Evolutionary conservation across 2,888 invertebrate genomes (phyloP), one percentile per base, ranked within the genome.

Genomic region (Philaethria dido): DNA sequence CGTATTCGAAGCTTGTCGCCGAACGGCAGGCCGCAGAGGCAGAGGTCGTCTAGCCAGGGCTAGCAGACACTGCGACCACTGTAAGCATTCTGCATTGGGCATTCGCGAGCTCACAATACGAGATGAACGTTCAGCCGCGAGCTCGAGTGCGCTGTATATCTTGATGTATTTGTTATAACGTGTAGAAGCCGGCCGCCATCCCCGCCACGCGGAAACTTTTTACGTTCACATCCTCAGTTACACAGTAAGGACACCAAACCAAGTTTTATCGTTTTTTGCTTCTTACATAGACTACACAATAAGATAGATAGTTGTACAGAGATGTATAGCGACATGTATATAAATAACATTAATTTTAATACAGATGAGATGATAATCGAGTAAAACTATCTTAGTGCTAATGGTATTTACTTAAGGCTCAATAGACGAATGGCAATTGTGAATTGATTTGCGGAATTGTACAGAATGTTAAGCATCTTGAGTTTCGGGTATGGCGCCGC

Each of bases 111-210:
- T 42, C 50, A 16, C 13, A 22, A 13, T 55, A n/a, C n/a, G n/a
- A 16, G 57, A 36, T 50, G 0, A 39, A 54, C 66, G 72, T 73
- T 77, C 77, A 75, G 70, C 54, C 75, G 75, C 82, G 74, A 82
- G 78, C 71, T 73, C 78, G 75, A 76, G 75, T 70, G 62, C 59
- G 66, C 76, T 83, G 86, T 82, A 81, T 73, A 82, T 86, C 87
- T 92, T 86, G 88, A 85, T 92, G 92, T 92, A 92, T 92, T 91
- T 92, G 92, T 92, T 92, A 92, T 91, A 88, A 85, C 85, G 85
- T 83, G 87, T 92, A 92, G 91, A 79, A 74, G 80, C 88, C 87
- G 87, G 81, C 90, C 90, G 89, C 75, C 85, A 72, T 63, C 81
- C 86, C 82, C 79, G 83, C 86, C 70, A 86, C 72, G 84, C 83